Evolutionary conservation across 2,113 vertebrate species (phyloP).

Genomic region (Halcyon malimbica): DNA sequence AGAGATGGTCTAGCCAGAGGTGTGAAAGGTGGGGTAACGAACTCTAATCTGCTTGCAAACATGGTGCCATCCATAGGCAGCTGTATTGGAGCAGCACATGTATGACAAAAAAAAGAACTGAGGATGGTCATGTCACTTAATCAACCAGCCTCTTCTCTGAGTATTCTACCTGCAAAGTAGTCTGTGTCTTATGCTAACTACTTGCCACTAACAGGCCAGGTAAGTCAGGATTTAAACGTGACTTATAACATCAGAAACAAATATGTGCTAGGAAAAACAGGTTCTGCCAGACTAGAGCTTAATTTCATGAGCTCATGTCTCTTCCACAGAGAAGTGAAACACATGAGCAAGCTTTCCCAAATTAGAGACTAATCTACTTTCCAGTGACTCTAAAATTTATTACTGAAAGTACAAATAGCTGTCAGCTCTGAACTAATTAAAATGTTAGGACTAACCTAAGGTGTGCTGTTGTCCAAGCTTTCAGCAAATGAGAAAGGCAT

Average conservation of each 20-base stretch:
- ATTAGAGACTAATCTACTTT: constrained; percentile 50
- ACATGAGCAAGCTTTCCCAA: constrained; percentile 31
- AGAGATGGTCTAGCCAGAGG: neutral
- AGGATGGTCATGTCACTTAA: neutral
- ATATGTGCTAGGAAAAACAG: neutral
- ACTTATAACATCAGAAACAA: neutral
- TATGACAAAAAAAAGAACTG: neutral
- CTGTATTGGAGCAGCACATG: neutral
- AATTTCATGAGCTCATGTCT: neutral
- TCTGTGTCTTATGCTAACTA: neutral
- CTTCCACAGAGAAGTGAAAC: constrained; percentile 8
- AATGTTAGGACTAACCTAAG: constrained; percentile 51
- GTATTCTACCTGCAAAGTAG: neutral
- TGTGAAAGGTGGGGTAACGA: neutral
- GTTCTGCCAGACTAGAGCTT: neutral
- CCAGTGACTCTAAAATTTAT: constrained; percentile 45
- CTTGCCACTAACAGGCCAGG: neutral
- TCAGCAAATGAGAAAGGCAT: neutral
- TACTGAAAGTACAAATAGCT: constrained; percentile 30
- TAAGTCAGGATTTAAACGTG: neutral
- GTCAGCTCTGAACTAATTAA: constrained; percentile 54
- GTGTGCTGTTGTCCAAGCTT: constrained; percentile 12
- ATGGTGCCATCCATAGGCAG: neutral
- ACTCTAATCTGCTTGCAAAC: neutral
- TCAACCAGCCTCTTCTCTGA: neutral